Conservation (phyloP, 1,140 invertebrate species). For the Penaeus vannamei region DNA sequence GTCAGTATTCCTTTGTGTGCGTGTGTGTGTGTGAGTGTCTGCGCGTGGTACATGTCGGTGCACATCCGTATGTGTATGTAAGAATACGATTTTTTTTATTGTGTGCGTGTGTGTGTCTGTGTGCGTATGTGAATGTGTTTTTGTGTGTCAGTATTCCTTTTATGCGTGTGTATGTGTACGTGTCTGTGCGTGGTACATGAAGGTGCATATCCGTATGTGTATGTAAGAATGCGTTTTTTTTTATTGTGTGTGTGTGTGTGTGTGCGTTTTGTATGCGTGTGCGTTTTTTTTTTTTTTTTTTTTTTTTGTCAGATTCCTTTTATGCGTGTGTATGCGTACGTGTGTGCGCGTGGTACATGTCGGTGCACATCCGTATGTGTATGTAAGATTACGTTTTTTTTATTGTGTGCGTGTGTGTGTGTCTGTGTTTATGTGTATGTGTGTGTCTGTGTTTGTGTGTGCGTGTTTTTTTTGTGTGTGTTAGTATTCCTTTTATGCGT, state of each 20-base stretch:
- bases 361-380: background rate
- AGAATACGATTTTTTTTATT: background rate
- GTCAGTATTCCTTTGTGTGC: background rate
- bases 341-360: background rate
- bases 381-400: background rate
- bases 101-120: conserved; percentile 29
- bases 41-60: background rate
- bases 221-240: background rate
- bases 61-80: conserved; percentile 5
- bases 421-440: conserved; percentile 2
- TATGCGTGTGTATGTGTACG: background rate
- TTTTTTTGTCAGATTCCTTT: background rate
- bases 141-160: background rate
- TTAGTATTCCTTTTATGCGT: background rate
- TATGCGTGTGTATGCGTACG: background rate
- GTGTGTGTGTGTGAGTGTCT: background rate
- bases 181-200: background rate
- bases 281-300: background rate
- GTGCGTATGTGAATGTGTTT: background rate
- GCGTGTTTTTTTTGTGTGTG: conserved; percentile 29
- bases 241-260: too few species aligned
- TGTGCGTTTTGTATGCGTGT: too few species aligned
- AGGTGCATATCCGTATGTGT: background rate
- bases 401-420: conserved; percentile 27
- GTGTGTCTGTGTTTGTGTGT: too few species aligned